Evolutionary conservation across 2,113 vertebrate genomes (phyloP), one percentile per base, ranked within the genome.

Genomic region (Aleadryas rufinucha): DNA sequence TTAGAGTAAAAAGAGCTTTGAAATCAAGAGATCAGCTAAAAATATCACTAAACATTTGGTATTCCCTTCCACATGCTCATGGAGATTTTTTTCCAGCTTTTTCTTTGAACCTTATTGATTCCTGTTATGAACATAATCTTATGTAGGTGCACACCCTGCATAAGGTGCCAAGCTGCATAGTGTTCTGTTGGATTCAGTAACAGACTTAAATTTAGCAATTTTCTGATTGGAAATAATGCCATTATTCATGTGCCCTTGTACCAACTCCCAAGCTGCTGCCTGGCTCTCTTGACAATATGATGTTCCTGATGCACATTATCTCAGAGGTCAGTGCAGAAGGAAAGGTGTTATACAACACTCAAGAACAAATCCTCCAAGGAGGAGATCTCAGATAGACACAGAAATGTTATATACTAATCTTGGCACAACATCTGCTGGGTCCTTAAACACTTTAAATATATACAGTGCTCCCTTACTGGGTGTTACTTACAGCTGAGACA

Each of bases 231-330:
- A 94, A 96, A 95, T 95, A 96, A 93, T 94, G 69, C 79, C 83
- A 89, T 96, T 96, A 93, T 96, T 96, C 96, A 78, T 96, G 72
- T 96, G 96, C 83, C 96, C 96, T 96, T 96, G 92, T 93, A 94
- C 83, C 82, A 95, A 91, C 65, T 97, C 96, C 96, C 96, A 92
- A 39, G 95, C 60, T 90, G 49, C 88, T 1, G 45, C 53, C 69
- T 89, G 76, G 53, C 59, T 97, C 96, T 94, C 96, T 92, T 97
- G 96, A 92, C 89, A 93, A 90, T 97, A 93, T 26, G 42, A 76
- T 1, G 10, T 84, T 94, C 88, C 84, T 87, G 88, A 65, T 90
- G 92, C 77, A 79, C 69, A 92, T 96, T 94, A 97, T 92, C 92
- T 94, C 90, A 47, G 96, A 97, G 96, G 96, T 97, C 94, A 96